phyloP scores from a whole-genome alignment of 2,113 vertebrate genomes.

The Oryzias javanicus region DNA sequence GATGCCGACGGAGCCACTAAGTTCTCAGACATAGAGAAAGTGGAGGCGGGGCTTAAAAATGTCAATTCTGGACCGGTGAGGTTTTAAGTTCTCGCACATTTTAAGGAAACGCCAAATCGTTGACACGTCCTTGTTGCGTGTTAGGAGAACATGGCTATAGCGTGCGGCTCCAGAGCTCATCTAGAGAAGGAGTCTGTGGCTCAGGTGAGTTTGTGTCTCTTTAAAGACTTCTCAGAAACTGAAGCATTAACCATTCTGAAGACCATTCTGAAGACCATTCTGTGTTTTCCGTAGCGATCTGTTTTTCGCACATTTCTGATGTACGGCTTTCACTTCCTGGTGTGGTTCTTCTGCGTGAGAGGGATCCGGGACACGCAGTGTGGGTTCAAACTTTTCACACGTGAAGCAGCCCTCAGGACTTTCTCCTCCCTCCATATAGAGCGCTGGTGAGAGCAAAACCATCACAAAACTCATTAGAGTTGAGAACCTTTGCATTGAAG shows the following conservation, averaged over 20 bases:
- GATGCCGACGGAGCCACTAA: conserved; percentile 97
- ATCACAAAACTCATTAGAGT: no score
- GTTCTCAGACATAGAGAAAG: conserved; percentile 90
- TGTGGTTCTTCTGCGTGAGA: conserved; percentile 96
- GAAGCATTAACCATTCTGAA: no score
- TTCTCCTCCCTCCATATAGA: conserved; percentile 92
- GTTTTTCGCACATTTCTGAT: conserved; percentile 92
- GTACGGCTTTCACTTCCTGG: conserved; percentile 97
- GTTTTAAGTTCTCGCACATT: background rate
- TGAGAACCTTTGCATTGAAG: no score
- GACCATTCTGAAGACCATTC: no score
- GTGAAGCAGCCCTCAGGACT: conserved; percentile 86
- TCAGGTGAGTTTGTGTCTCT: conserved; percentile 75
- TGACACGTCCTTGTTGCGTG: conserved; percentile 10
- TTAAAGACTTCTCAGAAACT: background rate
- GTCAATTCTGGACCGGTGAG: conserved; percentile 85
- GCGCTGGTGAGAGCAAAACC: conserved; percentile 93
- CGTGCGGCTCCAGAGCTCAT: conserved; percentile 97
- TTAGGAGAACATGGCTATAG: conserved; percentile 91
- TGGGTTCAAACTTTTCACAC: conserved; percentile 94
- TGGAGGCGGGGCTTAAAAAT: conserved; percentile 84
- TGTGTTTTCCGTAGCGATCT: conserved; percentile 81
- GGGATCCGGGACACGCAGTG: conserved; percentile 93
- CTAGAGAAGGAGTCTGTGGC: conserved; percentile 91
- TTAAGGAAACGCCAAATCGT: background rate